Base-by-base conservation (phyloP, 2,888 invertebrate genomes). In the Sphinx pinastri region DNA sequence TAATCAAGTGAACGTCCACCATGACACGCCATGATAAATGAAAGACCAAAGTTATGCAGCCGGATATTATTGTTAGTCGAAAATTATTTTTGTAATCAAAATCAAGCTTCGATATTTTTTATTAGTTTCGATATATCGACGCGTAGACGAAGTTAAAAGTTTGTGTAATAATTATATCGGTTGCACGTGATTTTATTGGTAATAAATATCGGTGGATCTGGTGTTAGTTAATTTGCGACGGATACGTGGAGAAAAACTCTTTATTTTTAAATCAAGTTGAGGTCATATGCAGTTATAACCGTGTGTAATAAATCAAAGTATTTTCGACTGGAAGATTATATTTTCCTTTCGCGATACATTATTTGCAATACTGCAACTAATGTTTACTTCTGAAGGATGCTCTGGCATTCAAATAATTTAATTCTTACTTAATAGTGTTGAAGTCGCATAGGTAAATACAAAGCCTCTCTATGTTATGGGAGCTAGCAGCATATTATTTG, bases 181-280 rank as follows among this genome's bases (percentile, higher is more conserved):
- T 81, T 81, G 80, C 78, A 82, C 80, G 78, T 78, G 73, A 79
- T 88, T 93, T 92, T 92, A 92, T 91, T 83, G 84, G 84, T 83
- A 86, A 88, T 93, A 90, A 92, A 92, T 91, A 92, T 92, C 82
- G 88, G 84, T 79, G 81, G 79, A 78, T 87, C 87, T 87, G 88
- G 84, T 86, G 84, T 85, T 83, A 80, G 82, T 80, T 63, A 63
- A 83, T 83, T 83, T 77, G 77, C 75, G 76, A 78, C 79, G 79
- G 74, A 74, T 77, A 78, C 80, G 79, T 79, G 75, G 78, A 76
- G 78, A 80, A 79, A 81, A 81, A 81, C 80, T 83, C 81, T 85
- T 86, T 89, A 86, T 89, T 88, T 89, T 84, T 88, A 86, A 84
- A 84, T 79, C 79, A 81, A 81, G 81, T 85, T 85, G 84, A 87